These are phyloP conservation scores for Gymnothorax javanicus DNA, from an alignment of 2,797 vertebrate species.

Conservation along the genomic window DNA sequence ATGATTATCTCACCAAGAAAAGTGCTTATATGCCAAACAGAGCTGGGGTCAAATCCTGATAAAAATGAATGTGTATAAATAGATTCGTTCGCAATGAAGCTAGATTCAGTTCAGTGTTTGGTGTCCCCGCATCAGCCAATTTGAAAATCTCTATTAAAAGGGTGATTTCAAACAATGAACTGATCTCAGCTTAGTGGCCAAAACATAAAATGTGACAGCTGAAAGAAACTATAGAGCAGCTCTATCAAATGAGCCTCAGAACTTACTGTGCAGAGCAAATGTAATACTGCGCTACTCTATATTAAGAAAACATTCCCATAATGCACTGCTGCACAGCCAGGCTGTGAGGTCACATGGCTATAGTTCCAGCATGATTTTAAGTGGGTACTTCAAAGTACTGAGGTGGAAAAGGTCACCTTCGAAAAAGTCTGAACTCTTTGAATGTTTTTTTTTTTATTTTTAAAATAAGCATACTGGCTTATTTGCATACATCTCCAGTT, in stretches of 20 bases:
- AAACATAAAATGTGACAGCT: not conserved
- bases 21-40: slow-evolving; percentile 17
- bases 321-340: not conserved
- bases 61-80: not conserved
- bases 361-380: not conserved
- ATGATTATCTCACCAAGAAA: slow-evolving; percentile 7
- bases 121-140: not conserved
- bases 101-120: not conserved
- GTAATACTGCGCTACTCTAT: slow-evolving; percentile 3
- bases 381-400: not conserved
- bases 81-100: not conserved
- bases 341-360: slow-evolving; percentile 7
- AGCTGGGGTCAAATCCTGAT: not conserved
- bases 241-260: not conserved
- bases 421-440: slow-evolving; percentile 17
- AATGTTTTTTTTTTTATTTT: slow-evolving; percentile 19
- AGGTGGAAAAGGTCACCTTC: not conserved
- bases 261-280: not conserved
- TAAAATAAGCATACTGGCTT: not conserved
- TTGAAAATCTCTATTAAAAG: not conserved
- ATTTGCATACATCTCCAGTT: slow-evolving; percentile 18
- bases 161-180: not conserved
- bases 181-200: not conserved
- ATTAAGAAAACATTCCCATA: not conserved
- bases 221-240: not conserved